Conservation (phyloP, 1,140 invertebrate genomes). For the Aphidius ervi region DNA sequence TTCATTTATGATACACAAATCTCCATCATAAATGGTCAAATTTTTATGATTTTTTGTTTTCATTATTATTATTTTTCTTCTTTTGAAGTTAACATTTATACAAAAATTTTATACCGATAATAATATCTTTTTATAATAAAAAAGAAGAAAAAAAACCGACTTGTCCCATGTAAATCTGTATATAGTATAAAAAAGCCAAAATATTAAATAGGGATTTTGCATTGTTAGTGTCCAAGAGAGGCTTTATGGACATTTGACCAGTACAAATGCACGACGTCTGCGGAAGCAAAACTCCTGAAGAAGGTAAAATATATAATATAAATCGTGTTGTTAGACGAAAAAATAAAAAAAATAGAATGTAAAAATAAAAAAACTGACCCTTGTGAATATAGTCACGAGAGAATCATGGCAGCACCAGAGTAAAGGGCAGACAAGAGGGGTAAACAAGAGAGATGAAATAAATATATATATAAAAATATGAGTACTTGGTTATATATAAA, state of each 20-base stretch:
- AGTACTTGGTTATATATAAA: not conserved
- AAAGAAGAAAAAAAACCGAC: no score
- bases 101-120: no score
- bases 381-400: slow-evolving; percentile 6
- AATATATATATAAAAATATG: no score
- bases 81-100: no score
- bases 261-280: not conserved
- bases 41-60: no score
- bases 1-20: slow-evolving; percentile 19
- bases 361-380: slow-evolving; percentile 22
- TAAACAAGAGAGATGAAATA: slow-evolving; percentile 1
- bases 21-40: no score
- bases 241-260: slow-evolving; percentile 4
- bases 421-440: slow-evolving; percentile 20
- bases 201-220: slow-evolving; percentile 32
- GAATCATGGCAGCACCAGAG: slow-evolving; percentile 7
- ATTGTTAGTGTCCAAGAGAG: slow-evolving; percentile 37
- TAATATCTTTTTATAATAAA: no score
- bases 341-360: slow-evolving; percentile 24
- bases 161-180: no score
- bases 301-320: not conserved
- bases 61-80: no score
- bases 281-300: not conserved
- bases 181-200: slow-evolving; percentile 23
- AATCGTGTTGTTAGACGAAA: not conserved